phyloP scores from a whole-genome alignment of 1,140 invertebrate species.

The Drosophila saltans region DNA sequence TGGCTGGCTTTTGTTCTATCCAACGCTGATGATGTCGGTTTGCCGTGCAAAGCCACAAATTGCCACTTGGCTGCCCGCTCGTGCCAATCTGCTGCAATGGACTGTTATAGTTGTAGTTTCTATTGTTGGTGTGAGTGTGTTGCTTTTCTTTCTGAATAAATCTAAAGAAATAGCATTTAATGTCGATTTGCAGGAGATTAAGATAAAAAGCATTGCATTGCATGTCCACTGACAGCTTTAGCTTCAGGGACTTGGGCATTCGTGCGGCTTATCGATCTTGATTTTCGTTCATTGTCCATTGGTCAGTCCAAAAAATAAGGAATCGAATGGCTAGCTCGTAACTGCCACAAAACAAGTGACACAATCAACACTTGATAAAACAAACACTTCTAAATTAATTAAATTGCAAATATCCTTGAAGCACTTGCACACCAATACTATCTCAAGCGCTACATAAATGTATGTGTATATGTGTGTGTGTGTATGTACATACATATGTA shows the following conservation, averaged over 20 bases:
- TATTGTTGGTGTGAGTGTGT: conserved; percentile 39
- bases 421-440: conserved; percentile 48
- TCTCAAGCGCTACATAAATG: conserved; percentile 5
- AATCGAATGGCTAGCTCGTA: conserved; percentile 73
- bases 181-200: conserved; percentile 81
- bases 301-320: conserved; percentile 39
- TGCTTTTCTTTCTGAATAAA: conserved; percentile 58
- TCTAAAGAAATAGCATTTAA: conserved; percentile 82
- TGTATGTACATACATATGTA: conserved; percentile 21
- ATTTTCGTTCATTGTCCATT: conserved; percentile 48
- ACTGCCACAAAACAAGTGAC: conserved; percentile 78
- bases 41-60: conserved; percentile 80
- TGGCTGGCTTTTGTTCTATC: conserved; percentile 75
- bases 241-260: conserved; percentile 48
- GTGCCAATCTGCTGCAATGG: conserved; percentile 76
- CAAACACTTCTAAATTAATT: conserved; percentile 82
- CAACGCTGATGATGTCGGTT: conserved; percentile 78
- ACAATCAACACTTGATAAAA: conserved; percentile 81
- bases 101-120: conserved; percentile 35
- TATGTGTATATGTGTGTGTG: conserved; percentile 4
- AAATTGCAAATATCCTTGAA: conserved; percentile 80
- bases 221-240: conserved; percentile 32
- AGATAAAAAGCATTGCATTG: conserved; percentile 76
- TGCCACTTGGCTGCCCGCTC: conserved; percentile 79
- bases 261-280: conserved; percentile 77